Evolutionary conservation across 1,140 invertebrate species (phyloP), one percentile per base, ranked within the genome.

Genomic region (Trachymyrmex cornetzi): DNA sequence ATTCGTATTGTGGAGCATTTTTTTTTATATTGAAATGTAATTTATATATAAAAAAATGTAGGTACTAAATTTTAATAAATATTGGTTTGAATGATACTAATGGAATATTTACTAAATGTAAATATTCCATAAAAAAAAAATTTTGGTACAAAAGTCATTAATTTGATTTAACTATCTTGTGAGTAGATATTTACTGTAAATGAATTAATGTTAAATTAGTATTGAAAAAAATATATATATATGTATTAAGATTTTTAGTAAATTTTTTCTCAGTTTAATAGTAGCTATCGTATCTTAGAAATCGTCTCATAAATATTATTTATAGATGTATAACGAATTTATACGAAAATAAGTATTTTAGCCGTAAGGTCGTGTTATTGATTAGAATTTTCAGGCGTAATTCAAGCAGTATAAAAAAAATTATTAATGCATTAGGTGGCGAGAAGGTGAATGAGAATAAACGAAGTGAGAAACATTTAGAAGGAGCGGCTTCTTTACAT

Each of bases 401-500:
- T 3, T 22, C 24, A 69, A 69, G 34, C 38, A 24, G 12, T 6
- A 34, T 5, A 48, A 7, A 24, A 34, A 63, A 80, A 19, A n/a
- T 16, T 2, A 48, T 53, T 64, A 48, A 69, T 59, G 53, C 34
- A 48, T 57, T 50, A 61, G 14, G n/a, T 22, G 44, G 38, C 57
- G 59, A 87, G 71, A 69, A 53, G 66, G 19, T 38, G 57, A 38
- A 63, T 82, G 80, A 48, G 71, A 85, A 61, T 74, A 86, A 88
- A 66, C 71, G 82, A 69, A 80, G 81, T 64, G 74, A 69, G 69
- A 22, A 77, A 53, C 38, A 50, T 80, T 88, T 80, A 72, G 75
- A 89, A 88, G 87, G 88, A 88, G 88, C 88, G 87, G 88, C 87
- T 50, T 27, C 5, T 86, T 89, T 80, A 80, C 74, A 75, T 77